Evolutionary conservation across 1,140 invertebrate species (phyloP).

Genomic region (Bicyclus anynana): DNA sequence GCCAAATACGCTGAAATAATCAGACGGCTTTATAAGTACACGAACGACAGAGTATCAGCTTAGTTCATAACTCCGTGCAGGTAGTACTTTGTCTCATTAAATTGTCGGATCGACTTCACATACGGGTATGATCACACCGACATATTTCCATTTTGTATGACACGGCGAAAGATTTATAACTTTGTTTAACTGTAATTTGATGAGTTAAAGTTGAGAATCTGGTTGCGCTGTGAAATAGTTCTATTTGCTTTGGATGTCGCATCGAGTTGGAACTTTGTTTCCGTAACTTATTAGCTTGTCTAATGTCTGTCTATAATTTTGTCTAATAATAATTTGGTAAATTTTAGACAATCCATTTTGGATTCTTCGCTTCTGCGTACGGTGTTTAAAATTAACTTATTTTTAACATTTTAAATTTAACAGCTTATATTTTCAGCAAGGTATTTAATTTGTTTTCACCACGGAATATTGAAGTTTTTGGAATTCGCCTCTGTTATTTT

Average conservation of each 20-base stretch:
- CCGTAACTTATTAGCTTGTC: too few relatives aligned
- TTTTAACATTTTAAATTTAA: too few relatives aligned
- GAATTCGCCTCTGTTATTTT: too few relatives aligned
- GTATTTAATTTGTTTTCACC: too few relatives aligned
- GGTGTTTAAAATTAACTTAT: too few relatives aligned
- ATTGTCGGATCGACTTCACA: constrained; percentile 21
- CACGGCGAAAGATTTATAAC: constrained; percentile 30
- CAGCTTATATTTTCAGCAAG: too few relatives aligned
- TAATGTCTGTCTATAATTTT: too few relatives aligned
- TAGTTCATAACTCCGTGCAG: constrained; percentile 14
- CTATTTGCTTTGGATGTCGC: constrained; percentile 25
- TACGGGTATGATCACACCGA: constrained; percentile 22
- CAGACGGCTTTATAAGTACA: constrained; percentile 7
- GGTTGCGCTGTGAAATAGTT: constrained; percentile 22
- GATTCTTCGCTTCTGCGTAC: too few relatives aligned
- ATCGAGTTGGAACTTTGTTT: constrained; percentile 30
- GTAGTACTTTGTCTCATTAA: constrained; percentile 29
- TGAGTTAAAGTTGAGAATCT: constrained; percentile 20
- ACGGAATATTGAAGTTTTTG: too few relatives aligned
- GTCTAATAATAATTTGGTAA: too few relatives aligned
- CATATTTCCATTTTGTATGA: constrained; percentile 28
- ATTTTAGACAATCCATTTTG: too few relatives aligned
- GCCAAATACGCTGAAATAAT: constrained; percentile 17
- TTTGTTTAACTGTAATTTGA: constrained; percentile 34
- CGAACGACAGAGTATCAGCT: constrained; percentile 14